Percentiles rank a stretch among this genome's conserved stretches.
These are phyloP conservation scores for Lepidochrysops patricia DNA, from an alignment of 2,888 invertebrate species.

Conservation along the genomic window DNA sequence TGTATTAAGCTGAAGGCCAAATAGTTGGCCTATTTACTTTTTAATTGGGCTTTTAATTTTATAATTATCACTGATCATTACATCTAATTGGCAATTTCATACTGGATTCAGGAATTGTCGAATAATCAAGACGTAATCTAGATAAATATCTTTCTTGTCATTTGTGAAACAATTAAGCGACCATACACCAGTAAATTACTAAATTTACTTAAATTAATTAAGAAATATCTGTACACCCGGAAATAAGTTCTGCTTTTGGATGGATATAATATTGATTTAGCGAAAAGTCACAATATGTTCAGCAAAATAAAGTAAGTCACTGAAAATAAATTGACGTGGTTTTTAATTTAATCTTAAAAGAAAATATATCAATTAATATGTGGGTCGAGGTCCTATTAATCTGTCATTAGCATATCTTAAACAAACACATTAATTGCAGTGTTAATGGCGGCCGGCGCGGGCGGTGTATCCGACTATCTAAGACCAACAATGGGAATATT, in stretches of 20 bases:
- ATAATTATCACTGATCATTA: not conserved
- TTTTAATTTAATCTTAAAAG: not conserved
- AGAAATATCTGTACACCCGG: no score
- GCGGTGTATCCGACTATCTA: not conserved
- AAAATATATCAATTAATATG: not conserved
- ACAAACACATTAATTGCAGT: not conserved
- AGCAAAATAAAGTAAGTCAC: no score
- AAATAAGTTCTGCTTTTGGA: no score
- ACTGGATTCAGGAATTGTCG: not conserved
- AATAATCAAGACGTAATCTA: not conserved
- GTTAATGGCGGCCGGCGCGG: not conserved
- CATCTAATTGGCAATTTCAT: not conserved
- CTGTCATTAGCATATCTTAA: constrained; percentile 2
- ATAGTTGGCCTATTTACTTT: constrained; percentile 7
- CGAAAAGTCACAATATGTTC: no score
- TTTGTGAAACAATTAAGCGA: not conserved
- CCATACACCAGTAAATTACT: no score
- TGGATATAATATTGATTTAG: no score
- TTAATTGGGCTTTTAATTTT: not conserved
- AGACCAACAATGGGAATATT: constrained; percentile 26
- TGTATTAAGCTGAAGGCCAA: constrained; percentile 4
- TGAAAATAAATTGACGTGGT: not conserved
- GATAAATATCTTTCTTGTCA: not conserved
- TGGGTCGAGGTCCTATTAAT: not conserved
- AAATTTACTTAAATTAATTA: no score